These are phyloP conservation scores for Patiria pectinifera DNA, from an alignment of 53 echinoderm and acorn worm species.

Conservation along the genomic window DNA sequence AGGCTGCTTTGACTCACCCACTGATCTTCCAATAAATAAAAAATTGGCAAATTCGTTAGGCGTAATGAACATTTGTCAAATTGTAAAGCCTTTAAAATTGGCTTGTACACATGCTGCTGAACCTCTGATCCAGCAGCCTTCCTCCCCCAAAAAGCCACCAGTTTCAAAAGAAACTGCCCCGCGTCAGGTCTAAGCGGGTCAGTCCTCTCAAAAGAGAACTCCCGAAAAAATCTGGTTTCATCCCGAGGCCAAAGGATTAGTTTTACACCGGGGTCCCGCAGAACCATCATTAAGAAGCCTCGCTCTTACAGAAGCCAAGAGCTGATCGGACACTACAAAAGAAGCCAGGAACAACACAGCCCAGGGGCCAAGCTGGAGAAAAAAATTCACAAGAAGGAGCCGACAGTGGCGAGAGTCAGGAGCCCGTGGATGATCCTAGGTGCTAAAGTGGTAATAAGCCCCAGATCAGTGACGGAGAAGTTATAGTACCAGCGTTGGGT, in stretches of 20 bases:
- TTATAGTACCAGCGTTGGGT: background rate
- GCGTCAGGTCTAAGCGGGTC: constrained; percentile 6
- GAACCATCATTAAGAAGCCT: constrained; percentile 40
- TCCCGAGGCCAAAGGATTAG: constrained; percentile 46
- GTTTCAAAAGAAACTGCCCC: background rate
- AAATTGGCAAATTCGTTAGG: background rate
- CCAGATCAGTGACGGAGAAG: constrained; percentile 24
- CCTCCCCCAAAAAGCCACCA: background rate
- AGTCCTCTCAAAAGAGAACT: background rate
- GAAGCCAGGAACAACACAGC: constrained; percentile 54
- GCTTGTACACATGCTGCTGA: background rate
- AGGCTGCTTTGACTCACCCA: background rate
- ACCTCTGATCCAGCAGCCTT: background rate
- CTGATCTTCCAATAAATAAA: background rate
- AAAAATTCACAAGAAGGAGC: background rate
- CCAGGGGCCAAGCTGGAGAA: constrained; percentile 9
- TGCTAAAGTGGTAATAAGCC: constrained; percentile 63
- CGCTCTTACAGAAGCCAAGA: constrained; percentile 18
- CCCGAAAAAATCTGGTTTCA: constrained; percentile 17
- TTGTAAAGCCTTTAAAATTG: background rate
- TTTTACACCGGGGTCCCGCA: background rate
- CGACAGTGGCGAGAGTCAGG: background rate
- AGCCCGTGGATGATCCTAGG: constrained; percentile 30
- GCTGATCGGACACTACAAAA: constrained; percentile 61
- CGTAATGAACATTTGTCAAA: background rate